Evolutionary conservation across 2,113 vertebrate genomes (phyloP), one percentile per base, ranked within the genome.

Genomic region (Gobius niger): DNA sequence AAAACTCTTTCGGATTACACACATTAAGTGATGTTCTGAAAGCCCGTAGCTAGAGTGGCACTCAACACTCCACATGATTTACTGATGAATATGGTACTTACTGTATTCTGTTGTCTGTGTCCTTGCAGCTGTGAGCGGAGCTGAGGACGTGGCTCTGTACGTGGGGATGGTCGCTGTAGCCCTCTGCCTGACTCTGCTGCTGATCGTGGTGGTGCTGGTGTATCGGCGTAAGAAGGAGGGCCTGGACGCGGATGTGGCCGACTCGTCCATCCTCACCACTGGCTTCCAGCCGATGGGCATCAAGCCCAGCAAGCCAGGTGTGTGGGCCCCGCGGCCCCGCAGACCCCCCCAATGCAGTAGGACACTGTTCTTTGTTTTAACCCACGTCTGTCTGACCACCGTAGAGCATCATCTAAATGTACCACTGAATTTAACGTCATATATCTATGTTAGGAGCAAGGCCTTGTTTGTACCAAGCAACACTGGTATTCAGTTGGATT

Each of bases 281-380:
- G 98, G 96, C 90, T 99, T 99, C 87, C 98, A 98, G 93, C 98
- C 98, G 0, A 96, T 98, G 93, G 96, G 96, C 92, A 96, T 97
- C 93, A 99, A 99, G 91, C 95, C 98, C 90, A 95, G 94, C 93
- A 98, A 98, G 93, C 96, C 95, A 87, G 98, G 98, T 98, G 91
- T 92, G 91, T 88, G 90, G 91, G 90, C 88, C 63, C 89, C 90
- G 47, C 90, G 90, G 85, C 90, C 90, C 62, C 85, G 87, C 86
- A 89, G 88, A 86, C 82, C 83, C 80, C 83, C 88, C 80, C 88
- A 85, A 90, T 82, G 91, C 91, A 93, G 92, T 92, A 93, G 88
- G 92, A 89, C 82, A 91, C 82, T 82, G 68, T 90, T 90, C 83
- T 89, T 91, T 87, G 82, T 86, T 90, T 70, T 82, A 60, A 68